These are phyloP conservation scores for Pinctada fucata DNA, from an alignment of 2,888 invertebrate genomes.

Conservation along the genomic window DNA sequence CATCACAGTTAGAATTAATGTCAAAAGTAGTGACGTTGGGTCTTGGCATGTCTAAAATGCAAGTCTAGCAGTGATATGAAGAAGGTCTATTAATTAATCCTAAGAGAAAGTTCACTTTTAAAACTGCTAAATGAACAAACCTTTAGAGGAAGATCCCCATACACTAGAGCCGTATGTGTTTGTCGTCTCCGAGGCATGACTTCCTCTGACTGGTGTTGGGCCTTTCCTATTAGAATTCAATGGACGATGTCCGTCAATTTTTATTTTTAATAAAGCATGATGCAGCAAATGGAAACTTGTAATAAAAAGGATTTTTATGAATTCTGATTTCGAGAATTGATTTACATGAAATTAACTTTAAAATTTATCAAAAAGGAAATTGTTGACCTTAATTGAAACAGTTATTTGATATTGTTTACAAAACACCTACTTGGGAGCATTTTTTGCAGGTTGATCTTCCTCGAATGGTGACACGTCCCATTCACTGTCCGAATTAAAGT, in stretches of 20 bases:
- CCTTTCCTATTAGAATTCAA: slow-evolving; percentile 29
- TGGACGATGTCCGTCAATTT: neutral
- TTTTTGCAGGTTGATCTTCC: slow-evolving; percentile 50
- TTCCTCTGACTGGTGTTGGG: slow-evolving; percentile 36
- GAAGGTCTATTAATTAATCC: too few species aligned
- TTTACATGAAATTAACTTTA: too few species aligned
- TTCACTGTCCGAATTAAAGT: slow-evolving; percentile 59
- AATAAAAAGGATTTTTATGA: neutral
- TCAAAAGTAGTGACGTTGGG: too few species aligned
- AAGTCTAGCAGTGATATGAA: too few species aligned
- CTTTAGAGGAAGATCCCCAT: slow-evolving; percentile 70
- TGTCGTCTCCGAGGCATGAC: slow-evolving; percentile 60
- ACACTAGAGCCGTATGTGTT: slow-evolving; percentile 70
- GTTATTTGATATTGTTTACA: too few species aligned
- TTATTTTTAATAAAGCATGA: neutral
- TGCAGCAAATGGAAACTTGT: neutral
- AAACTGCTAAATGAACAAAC: slow-evolving; percentile 36
- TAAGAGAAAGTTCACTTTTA: too few species aligned
- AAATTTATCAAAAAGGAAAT: too few species aligned
- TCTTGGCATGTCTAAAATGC: too few species aligned
- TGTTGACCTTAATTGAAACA: too few species aligned
- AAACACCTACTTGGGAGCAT: slow-evolving; percentile 46
- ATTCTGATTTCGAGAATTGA: neutral
- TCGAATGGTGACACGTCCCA: slow-evolving; percentile 61
- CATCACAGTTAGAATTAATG: too few species aligned